Conservation (phyloP, 1,140 invertebrate species). For the Drosophila hydei region DNA sequence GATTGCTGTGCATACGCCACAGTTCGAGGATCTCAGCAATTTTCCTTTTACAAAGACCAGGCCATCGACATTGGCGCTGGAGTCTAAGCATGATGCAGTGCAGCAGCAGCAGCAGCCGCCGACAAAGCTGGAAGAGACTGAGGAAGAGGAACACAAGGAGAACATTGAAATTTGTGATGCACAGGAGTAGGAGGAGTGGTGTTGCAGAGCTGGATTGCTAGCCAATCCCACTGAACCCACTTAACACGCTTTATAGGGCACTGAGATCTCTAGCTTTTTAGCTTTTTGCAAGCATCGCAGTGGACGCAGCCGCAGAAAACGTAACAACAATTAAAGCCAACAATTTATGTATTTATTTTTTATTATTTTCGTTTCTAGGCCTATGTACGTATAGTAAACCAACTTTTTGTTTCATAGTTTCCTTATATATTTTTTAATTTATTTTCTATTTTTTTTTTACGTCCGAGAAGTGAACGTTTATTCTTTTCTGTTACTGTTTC, state of each 20-base stretch:
- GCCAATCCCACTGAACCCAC: too few relatives aligned
- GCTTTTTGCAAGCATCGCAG: constrained; percentile 61
- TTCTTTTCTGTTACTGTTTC: too few relatives aligned
- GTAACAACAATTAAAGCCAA: constrained; percentile 37
- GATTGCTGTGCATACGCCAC: constrained; percentile 89
- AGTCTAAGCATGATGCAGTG: constrained; percentile 55
- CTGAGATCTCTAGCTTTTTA: constrained; percentile 67
- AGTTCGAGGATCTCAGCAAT: constrained; percentile 84
- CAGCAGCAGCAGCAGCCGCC: neutral
- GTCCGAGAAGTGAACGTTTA: too few relatives aligned
- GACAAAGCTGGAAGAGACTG: neutral
- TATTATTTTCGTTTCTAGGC: neutral
- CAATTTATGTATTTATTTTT: constrained; percentile 27
- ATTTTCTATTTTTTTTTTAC: constrained; percentile 13
- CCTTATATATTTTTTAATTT: constrained; percentile 7
- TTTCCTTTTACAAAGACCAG: constrained; percentile 78
- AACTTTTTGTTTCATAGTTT: too few relatives aligned
- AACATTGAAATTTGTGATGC: constrained; percentile 32
- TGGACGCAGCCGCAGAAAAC: constrained; percentile 22
- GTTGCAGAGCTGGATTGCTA: neutral
- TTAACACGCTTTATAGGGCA: constrained; percentile 38
- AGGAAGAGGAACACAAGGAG: constrained; percentile 44
- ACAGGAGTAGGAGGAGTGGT: constrained; percentile 14
- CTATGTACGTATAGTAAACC: neutral
- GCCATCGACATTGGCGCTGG: constrained; percentile 77